These are phyloP conservation scores for Trachelus iudaicus DNA, from an alignment of 2,888 invertebrate genomes.

Conservation along the genomic window DNA sequence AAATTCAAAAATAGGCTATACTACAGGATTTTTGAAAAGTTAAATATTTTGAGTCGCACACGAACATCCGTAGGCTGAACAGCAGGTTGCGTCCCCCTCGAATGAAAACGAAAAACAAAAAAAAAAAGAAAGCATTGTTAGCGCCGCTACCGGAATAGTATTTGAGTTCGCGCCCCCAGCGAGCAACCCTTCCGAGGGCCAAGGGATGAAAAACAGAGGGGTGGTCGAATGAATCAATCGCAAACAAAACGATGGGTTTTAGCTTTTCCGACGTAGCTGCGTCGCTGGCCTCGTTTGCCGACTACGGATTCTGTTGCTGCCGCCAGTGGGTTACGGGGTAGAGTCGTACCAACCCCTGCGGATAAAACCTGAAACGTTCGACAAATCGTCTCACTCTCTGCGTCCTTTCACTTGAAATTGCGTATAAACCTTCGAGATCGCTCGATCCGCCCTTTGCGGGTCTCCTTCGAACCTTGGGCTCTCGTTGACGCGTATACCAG, in stretches of 20 bases:
- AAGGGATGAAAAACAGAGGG: slow-evolving; percentile 43
- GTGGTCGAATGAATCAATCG: slow-evolving; percentile 46
- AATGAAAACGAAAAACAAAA: background rate
- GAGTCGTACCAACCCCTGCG: background rate
- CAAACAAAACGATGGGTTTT: slow-evolving; percentile 38
- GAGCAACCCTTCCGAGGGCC: slow-evolving; percentile 33
- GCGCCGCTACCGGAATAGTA: slow-evolving; percentile 35
- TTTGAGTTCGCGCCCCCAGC: slow-evolving; percentile 36
- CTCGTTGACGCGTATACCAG: no score
- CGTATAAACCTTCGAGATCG: background rate
- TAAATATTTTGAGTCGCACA: no score
- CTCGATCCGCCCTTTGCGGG: background rate
- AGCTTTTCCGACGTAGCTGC: slow-evolving; percentile 29
- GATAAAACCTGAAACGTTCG: background rate
- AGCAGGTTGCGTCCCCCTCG: no score
- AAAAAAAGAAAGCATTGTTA: slow-evolving; percentile 16
- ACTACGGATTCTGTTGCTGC: slow-evolving; percentile 34
- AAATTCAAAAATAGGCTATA: no score
- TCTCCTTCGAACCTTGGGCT: no score
- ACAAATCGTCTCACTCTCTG: background rate
- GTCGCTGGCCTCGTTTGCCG: no score
- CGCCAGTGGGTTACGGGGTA: slow-evolving; percentile 41
- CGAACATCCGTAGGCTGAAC: no score
- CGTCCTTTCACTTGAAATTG: background rate
- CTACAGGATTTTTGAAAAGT: no score